Evolutionary conservation across 2,113 vertebrate genomes (phyloP).

Genomic region (Microtus montanus): DNA sequence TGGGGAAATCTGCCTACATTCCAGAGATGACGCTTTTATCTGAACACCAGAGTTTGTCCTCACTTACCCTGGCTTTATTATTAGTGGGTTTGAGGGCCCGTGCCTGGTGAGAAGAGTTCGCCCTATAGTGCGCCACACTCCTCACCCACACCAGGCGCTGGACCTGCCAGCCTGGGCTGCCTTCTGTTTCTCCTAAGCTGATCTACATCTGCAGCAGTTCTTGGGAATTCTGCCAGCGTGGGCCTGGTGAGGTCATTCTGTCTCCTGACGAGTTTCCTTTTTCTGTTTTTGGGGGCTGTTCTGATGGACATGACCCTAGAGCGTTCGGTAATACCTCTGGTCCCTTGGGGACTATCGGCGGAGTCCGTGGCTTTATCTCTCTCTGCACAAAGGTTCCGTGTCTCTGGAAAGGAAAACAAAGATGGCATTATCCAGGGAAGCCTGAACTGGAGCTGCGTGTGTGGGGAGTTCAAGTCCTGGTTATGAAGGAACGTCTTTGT

Average conservation of each 20-base stretch:
- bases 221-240: conserved; percentile 82
- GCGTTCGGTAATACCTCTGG: conserved; percentile 79
- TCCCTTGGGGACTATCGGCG: conserved; percentile 79
- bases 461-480: conserved; percentile 82
- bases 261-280: conserved; percentile 83
- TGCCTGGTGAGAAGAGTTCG: conserved; percentile 62
- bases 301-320: conserved; percentile 74
- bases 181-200: conserved; percentile 86
- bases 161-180: conserved; percentile 77
- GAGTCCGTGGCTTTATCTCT: conserved; percentile 84
- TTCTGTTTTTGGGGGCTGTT: conserved; percentile 78
- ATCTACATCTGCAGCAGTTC: conserved; percentile 83
- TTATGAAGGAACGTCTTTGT: conserved; percentile 70
- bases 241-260: conserved; percentile 84
- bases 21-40: background rate
- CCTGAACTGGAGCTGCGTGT: conserved; percentile 84
- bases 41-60: background rate
- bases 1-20: conserved; percentile 42
- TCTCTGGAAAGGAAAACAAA: conserved; percentile 85
- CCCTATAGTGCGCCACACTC: conserved; percentile 56
- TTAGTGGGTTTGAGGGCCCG: conserved; percentile 32
- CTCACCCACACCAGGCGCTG: conserved; percentile 74
- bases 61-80: conserved; percentile 5
- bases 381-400: conserved; percentile 86
- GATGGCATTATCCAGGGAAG: conserved; percentile 83